Conservation (phyloP, 2,797 vertebrate species). For the Anguilla anguilla region DNA sequence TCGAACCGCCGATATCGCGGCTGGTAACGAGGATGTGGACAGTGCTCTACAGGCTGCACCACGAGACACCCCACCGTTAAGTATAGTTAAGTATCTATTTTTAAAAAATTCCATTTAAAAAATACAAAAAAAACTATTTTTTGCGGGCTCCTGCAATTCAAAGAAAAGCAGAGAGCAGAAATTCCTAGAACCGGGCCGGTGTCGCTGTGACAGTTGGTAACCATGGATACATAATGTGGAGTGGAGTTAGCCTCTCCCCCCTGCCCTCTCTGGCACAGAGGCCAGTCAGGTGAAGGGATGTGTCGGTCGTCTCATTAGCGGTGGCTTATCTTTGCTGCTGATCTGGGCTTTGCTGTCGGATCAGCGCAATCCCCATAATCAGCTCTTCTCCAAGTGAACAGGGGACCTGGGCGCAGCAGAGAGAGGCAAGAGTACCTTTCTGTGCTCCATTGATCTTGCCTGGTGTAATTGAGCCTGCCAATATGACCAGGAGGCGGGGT, state of each 20-base stretch:
- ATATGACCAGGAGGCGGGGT: no score
- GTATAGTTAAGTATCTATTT: no score
- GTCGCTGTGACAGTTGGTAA: neutral
- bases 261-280: neutral
- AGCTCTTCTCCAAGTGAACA: neutral
- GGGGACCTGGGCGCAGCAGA: neutral
- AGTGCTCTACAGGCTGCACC: no score
- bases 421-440: no score
- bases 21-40: no score
- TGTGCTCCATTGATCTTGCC: no score
- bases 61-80: no score
- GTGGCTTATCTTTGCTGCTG: neutral
- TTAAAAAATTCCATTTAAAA: no score
- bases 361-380: neutral
- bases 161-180: neutral
- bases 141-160: neutral
- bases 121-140: neutral
- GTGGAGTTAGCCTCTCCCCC: neutral
- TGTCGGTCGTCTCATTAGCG: neutral
- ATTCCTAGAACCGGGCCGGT: neutral
- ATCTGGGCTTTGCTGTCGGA: neutral
- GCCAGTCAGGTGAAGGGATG: conserved; percentile 14
- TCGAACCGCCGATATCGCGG: no score
- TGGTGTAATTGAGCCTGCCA: no score
- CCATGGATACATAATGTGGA: neutral